Conservation (phyloP, 1,140 invertebrate species). For the Drosophila pseudoobscura region DNA sequence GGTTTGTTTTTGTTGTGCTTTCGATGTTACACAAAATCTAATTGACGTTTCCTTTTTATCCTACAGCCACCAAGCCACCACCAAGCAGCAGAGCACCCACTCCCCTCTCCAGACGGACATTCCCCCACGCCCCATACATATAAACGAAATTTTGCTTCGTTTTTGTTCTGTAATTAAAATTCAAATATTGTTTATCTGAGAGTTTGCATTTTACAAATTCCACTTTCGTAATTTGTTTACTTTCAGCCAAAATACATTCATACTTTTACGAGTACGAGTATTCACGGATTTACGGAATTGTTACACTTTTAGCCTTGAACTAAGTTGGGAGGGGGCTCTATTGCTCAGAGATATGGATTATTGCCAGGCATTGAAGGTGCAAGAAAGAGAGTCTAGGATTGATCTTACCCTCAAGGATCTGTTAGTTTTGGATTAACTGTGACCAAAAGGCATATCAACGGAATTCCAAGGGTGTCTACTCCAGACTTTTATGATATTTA, state of each 20-base stretch:
- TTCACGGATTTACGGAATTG: neutral
- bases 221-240: slow-evolving; percentile 31
- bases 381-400: too few species aligned
- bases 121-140: neutral
- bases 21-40: slow-evolving; percentile 51
- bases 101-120: slow-evolving; percentile 15
- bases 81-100: neutral
- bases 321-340: neutral
- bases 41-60: slow-evolving; percentile 54
- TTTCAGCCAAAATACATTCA: slow-evolving; percentile 14
- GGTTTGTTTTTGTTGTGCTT: slow-evolving; percentile 42
- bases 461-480: too few species aligned
- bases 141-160: slow-evolving; percentile 12
- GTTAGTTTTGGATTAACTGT: too few species aligned
- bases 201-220: slow-evolving; percentile 32
- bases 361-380: too few species aligned
- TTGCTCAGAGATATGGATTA: too few species aligned
- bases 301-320: slow-evolving; percentile 2
- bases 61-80: neutral
- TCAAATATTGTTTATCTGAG: slow-evolving; percentile 29
- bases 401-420: too few species aligned
- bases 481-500: too few species aligned
- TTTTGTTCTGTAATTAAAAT: slow-evolving; percentile 41
- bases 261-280: neutral
- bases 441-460: too few species aligned